Evolutionary conservation across 2,797 vertebrate species (phyloP), one percentile per base, ranked within the genome.

Genomic region (Astyanax mexicanus): DNA sequence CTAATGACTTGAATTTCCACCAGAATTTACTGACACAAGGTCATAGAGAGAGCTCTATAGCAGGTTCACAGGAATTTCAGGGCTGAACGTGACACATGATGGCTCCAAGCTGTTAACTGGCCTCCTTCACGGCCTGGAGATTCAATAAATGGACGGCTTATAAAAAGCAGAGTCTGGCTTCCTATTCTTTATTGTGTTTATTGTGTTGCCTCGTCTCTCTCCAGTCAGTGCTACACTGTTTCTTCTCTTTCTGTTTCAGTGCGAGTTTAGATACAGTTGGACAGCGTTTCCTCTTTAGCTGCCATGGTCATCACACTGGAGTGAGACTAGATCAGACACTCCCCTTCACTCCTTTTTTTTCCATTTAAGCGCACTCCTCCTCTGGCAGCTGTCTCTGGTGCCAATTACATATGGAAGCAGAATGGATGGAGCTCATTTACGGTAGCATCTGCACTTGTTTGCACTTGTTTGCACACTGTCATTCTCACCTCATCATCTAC

Each of bases 331-430:
- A 29, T 37, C 42, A 60, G 32, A 58, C 6, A 54, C 68, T 0
- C 1, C 3, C 29, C 17, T 58, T 52, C 44, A 58, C 23, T 51
- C 69, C 29, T 32, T 32, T 32, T 32, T 32, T 45, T 23, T 68
- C 67, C 57, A n/a, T 78, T 69, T 69, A 74, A 65, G 82, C 69
- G 23, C 61, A 2, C 3, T 70, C 44, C 44, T 44, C 40, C 40
- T 71, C 67, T 78, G 74, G 45, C 40, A 52, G 58, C 27, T 73
- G 60, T 61, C 23, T 74, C 77, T 64, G 29, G 58, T 25, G n/a
- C 62, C 61, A 81, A 74, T 75, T 75, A 69, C 71, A 60, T 66
- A 79, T 77, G 40, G 62, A 47, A 78, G 64, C 12, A 72, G 32
- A 85, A 60, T 42, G 40, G 37, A 61, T 55, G 62, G 58, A 25